Conservation (phyloP, 2,113 vertebrate species). For the Castor canadensis region DNA sequence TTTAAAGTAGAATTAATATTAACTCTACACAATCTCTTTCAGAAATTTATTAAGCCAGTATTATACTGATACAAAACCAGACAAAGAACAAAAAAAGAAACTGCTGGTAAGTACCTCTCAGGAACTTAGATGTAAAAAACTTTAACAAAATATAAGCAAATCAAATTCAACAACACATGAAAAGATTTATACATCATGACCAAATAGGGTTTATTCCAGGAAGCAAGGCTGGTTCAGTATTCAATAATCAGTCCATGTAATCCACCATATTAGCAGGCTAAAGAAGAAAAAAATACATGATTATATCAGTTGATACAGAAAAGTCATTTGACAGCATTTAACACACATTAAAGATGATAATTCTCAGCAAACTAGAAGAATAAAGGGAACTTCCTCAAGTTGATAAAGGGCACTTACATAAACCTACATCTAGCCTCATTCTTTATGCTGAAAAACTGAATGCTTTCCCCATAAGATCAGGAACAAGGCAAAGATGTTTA, state of each 20-base stretch:
- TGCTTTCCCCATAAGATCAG: neutral
- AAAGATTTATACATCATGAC: neutral
- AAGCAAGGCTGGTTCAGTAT: neutral
- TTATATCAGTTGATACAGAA: neutral
- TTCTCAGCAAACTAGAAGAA: neutral
- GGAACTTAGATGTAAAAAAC: neutral
- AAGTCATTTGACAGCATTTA: neutral
- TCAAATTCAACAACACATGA: neutral
- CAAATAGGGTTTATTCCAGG: neutral
- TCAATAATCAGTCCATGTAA: neutral
- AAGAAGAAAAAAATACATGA: neutral
- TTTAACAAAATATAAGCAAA: neutral
- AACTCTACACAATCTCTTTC: neutral
- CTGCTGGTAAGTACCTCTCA: neutral
- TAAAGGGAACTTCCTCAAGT: neutral
- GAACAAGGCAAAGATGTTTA: neutral
- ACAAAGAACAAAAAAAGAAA: too few species aligned
- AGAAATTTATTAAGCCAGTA: neutral
- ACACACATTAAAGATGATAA: neutral
- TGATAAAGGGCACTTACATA: neutral
- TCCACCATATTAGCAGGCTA: neutral
- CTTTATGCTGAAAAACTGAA: constrained; percentile 22
- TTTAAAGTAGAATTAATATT: constrained; percentile 14
- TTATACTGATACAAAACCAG: neutral
- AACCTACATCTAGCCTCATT: neutral